phyloP scores from a whole-genome alignment of 1,140 invertebrate species.

The Thaumatotibia leucotreta region DNA sequence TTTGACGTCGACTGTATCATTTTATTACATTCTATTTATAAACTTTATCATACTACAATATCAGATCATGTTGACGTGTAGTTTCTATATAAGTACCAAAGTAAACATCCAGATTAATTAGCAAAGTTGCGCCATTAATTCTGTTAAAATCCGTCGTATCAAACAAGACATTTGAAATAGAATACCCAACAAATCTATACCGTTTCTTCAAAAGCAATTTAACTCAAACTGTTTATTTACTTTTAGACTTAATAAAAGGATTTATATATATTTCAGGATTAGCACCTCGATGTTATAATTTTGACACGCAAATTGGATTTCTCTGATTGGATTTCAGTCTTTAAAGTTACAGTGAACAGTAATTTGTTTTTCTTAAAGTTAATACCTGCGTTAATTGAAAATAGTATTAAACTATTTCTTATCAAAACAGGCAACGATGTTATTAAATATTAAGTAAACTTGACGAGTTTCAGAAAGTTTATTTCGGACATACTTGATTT shows the following conservation, averaged over 20 bases:
- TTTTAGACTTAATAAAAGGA: neutral
- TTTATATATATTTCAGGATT: neutral
- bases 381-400: neutral
- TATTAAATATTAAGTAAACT: too few species aligned
- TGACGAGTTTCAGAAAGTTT: too few species aligned
- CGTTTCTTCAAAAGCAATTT: neutral
- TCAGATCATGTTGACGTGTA: too few species aligned
- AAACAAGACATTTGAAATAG: neutral
- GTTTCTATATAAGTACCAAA: too few species aligned
- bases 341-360: neutral
- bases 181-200: neutral
- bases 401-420: too few species aligned
- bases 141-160: neutral
- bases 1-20: too few species aligned
- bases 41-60: too few species aligned
- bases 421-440: too few species aligned
- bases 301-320: neutral
- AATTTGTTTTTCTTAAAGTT: neutral
- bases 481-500: too few species aligned
- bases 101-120: neutral
- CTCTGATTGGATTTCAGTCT: neutral
- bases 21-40: too few species aligned
- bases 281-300: neutral
- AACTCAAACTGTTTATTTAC: neutral
- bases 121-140: neutral